Evolutionary conservation across 2,888 invertebrate genomes (phyloP), one percentile per base, ranked within the genome.

Genomic region (Chaitophorus viminalis): DNA sequence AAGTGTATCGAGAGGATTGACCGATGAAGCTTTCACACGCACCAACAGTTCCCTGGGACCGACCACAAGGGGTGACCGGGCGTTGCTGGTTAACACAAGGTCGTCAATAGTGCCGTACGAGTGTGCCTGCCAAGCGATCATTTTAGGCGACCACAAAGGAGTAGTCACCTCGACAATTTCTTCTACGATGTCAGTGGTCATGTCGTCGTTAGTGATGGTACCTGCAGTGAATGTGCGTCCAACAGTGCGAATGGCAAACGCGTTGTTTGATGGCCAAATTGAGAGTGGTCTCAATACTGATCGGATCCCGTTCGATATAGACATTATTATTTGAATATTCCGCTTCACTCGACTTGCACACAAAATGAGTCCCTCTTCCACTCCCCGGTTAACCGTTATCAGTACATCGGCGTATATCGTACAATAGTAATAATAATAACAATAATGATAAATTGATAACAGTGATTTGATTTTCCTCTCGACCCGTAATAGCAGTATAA

Each of bases 1-100:
- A 9, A 79, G 31, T 39, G 95, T 92, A 92, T 99, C 99, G 88
- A 99, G 95, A 0, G 98, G 98, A 93, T 99, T 99, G 31, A 99
- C 93, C 82, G 97, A 95, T n/a, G 98, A 93, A 65, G 97, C 95
- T 90, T 94, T 93, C 65, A 99, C 95, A 91, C 95, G 94, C 88
- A 99, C 94, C 8, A 99, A 92, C 89, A 98, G 92, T 89, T 98
- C 95, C 90, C 93, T 92, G 0, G 97, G 95, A 89, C 92, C 92
- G 82, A 92, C 92, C 89, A 98, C 93, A 79, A 94, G 90, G 3
- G 98, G 97, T 1, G 84, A 92, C 90, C 94, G 93, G 25, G 94
- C 93, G 78, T 92, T 92, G 72, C 93, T 92, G 25, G 94, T 93
- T 75, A 95, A 92, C 91, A 94, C 94, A 89, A 96, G 92, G 90